Percentiles rank a stretch among this genome's conserved stretches.
phyloP scores from a whole-genome alignment of 2,113 vertebrate species.

The Malurus melanocephalus region DNA sequence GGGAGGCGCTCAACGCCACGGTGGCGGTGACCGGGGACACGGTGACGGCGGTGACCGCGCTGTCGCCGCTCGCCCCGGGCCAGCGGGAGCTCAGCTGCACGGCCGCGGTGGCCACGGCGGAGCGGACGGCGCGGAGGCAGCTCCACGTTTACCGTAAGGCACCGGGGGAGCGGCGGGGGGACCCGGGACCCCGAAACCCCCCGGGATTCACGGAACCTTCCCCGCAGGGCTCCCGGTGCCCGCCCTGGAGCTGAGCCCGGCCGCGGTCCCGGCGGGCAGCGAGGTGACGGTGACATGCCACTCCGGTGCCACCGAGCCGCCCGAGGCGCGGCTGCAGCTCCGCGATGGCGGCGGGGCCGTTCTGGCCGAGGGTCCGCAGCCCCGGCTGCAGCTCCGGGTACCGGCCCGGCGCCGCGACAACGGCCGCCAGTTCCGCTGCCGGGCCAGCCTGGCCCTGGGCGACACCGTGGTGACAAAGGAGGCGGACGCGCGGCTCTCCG shows the following conservation, averaged over 20 bases:
- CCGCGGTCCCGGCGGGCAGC: accelerated
- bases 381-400: not conserved
- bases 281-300: not conserved
- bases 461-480: not conserved
- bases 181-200: too few relatives aligned
- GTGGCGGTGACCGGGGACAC: not conserved
- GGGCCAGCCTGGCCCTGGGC: not conserved
- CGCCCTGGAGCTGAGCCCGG: not conserved
- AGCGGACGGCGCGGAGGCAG: not conserved
- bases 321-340: not conserved
- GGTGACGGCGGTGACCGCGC: not conserved
- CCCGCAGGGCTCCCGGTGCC: not conserved
- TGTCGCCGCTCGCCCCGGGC: not conserved
- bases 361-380: not conserved
- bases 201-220: accelerated
- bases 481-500: accelerated
- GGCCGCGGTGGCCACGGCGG: not conserved
- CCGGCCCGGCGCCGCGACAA: not conserved
- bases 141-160: not conserved
- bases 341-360: not conserved
- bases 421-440: not conserved
- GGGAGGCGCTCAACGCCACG: not conserved
- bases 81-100: not conserved
- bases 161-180: accelerated
- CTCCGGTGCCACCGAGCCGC: accelerated